Evolutionary conservation across 2,888 invertebrate genomes (phyloP).

Genomic region (Esperia sulphurella): DNA sequence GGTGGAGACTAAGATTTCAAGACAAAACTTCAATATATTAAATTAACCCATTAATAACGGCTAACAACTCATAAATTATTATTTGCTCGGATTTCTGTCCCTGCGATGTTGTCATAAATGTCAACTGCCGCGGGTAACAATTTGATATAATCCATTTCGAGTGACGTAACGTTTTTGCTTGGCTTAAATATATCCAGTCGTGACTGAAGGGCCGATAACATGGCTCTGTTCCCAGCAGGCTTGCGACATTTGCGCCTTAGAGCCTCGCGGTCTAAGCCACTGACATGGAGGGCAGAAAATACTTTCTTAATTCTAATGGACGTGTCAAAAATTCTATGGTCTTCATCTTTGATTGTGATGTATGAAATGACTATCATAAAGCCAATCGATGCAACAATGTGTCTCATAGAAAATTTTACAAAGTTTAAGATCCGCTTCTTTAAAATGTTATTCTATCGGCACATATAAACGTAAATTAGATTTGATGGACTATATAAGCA

Average conservation of each 20-base stretch:
- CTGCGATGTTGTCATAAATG: constrained; percentile 49
- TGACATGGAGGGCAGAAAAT: neutral
- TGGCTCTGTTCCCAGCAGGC: constrained; percentile 45
- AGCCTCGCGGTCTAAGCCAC: constrained; percentile 14
- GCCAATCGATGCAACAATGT: too few species aligned
- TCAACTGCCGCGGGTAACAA: constrained; percentile 41
- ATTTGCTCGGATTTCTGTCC: neutral
- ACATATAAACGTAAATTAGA: too few species aligned
- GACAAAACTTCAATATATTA: neutral
- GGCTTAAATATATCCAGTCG: constrained; percentile 47
- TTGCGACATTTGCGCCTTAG: constrained; percentile 48
- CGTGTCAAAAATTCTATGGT: too few species aligned
- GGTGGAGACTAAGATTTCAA: too few species aligned
- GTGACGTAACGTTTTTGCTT: constrained; percentile 50
- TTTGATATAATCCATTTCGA: constrained; percentile 42
- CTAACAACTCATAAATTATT: neutral
- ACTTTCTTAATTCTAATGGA: too few species aligned
- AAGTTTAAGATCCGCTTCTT: too few species aligned
- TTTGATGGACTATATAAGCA: too few species aligned
- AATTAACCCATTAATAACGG: neutral
- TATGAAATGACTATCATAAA: too few species aligned
- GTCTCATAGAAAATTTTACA: too few species aligned
- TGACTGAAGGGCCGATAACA: constrained; percentile 54
- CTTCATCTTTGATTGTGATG: too few species aligned
- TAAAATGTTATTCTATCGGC: too few species aligned